Evolutionary conservation across 2,888 invertebrate genomes (phyloP), one percentile per base, ranked within the genome.

Genomic region (Ectobius pallidus): DNA sequence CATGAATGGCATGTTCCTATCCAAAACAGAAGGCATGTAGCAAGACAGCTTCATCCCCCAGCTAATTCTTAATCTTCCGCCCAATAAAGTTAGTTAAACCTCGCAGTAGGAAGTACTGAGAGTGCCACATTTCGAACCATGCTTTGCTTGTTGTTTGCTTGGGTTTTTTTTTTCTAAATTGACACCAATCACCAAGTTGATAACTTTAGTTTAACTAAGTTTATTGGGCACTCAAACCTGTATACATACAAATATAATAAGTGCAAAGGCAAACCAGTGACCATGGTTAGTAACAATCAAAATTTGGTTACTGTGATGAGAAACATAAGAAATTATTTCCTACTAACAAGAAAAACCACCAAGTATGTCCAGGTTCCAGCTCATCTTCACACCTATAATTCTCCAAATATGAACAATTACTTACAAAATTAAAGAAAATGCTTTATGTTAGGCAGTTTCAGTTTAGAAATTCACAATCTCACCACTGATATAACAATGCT

Each of bases 121-220:
- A 73, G 71, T 75, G 71, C 69, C 75, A 68, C 69, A 70, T 70
- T 72, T 75, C 76, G 77, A 77, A 76, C 77, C 77, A 73, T 77
- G 76, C 77, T 77, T 75, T 71, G 44, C 25, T 65, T 65, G 65
- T 65, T 65, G 65, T 65, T 65, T 9, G 25, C 58, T 68, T 69
- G 71, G 55, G 70, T 2, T 70, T 65, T 61, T 42, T 69, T 2
- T 70, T 65, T 61, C 44, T 69, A 27, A 61, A 34, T 27, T 65
- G 65, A 65, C 65, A 44, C 46, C 65, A 65, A 65, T 65, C 46
- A 65, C n/a, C 18, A 65, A 82, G 83, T 84, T 81, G 81, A n/a
- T n/a, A n/a, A n/a, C n/a, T n/a, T n/a, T 70, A 76, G 77, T 80
- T 79, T 81, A 85, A 85, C 86, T 85, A 86, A 86, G 84, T 86